Percentiles rank a stretch among this genome's conserved stretches.
Evolutionary conservation across 2,113 vertebrate species (phyloP).

Genomic region (Chrysemys picta): DNA sequence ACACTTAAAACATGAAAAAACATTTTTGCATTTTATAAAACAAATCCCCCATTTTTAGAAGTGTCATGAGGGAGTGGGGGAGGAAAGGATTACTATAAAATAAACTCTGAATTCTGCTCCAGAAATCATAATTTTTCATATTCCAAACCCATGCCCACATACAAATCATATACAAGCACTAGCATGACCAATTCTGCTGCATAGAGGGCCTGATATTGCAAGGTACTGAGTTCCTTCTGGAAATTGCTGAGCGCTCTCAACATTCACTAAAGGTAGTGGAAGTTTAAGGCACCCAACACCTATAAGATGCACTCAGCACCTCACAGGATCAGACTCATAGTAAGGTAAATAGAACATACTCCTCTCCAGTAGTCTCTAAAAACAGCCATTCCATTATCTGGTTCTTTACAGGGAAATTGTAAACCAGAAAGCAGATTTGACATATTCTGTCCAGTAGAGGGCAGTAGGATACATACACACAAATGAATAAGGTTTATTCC

Average conservation of each 20-base stretch:
- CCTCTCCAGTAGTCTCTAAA: constrained; percentile 21
- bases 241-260: accelerated
- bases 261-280: accelerated
- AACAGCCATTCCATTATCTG: neutral
- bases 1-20: neutral
- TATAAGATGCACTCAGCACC: neutral
- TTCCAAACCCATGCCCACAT: neutral
- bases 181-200: accelerated
- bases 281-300: neutral
- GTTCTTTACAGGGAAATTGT: neutral
- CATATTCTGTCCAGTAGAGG: constrained; percentile 76
- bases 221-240: neutral
- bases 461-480: constrained; percentile 58
- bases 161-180: neutral
- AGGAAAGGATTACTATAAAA: neutral
- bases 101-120: neutral
- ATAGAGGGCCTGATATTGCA: neutral
- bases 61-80: neutral
- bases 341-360: neutral
- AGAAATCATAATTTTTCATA: neutral
- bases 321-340: neutral
- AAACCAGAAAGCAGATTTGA: neutral
- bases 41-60: neutral
- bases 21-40: neutral
- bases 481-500: accelerated